phyloP scores from a whole-genome alignment of 2,113 vertebrate genomes.

The Odocoileus virginianus region DNA sequence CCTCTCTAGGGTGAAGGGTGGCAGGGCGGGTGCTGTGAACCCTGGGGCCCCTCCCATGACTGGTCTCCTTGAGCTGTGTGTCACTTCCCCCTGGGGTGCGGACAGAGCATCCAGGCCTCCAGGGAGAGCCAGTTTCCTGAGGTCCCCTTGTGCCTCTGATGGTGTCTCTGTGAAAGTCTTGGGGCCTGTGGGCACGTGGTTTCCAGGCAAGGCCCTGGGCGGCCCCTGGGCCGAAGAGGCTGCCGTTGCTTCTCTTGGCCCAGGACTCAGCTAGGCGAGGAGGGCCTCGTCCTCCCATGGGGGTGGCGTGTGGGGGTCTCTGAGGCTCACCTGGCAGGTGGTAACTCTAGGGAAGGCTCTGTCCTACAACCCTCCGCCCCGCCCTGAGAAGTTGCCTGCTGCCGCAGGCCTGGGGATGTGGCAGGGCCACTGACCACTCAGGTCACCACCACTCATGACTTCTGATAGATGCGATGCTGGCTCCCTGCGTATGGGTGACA shows the following conservation, averaged over 20 bases:
- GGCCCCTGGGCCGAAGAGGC: fast-evolving
- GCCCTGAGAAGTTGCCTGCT: fast-evolving
- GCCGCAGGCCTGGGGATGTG: fast-evolving
- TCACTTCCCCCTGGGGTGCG: fast-evolving
- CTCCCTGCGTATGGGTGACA: background rate
- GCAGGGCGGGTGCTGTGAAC: fast-evolving
- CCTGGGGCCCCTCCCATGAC: fast-evolving
- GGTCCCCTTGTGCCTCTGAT: background rate
- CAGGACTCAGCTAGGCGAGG: background rate
- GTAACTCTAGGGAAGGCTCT: background rate
- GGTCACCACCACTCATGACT: fast-evolving
- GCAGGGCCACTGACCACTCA: fast-evolving
- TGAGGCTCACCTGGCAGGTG: too few relatives aligned
- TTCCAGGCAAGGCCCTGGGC: background rate
- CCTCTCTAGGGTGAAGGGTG: background rate
- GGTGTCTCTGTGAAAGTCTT: fast-evolving
- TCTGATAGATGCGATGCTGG: background rate
- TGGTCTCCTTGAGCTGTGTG: background rate
- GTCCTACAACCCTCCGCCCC: background rate
- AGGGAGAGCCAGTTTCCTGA: fast-evolving
- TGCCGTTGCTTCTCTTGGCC: fast-evolving
- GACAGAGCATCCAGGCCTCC: fast-evolving
- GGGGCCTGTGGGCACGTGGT: background rate
- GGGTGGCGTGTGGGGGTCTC: fast-evolving
- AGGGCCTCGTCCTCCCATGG: fast-evolving